Percentiles rank a stretch among this genome's conserved stretches.
Evolutionary conservation across 2,113 vertebrate genomes (phyloP).

Genomic region (Empidonax traillii): DNA sequence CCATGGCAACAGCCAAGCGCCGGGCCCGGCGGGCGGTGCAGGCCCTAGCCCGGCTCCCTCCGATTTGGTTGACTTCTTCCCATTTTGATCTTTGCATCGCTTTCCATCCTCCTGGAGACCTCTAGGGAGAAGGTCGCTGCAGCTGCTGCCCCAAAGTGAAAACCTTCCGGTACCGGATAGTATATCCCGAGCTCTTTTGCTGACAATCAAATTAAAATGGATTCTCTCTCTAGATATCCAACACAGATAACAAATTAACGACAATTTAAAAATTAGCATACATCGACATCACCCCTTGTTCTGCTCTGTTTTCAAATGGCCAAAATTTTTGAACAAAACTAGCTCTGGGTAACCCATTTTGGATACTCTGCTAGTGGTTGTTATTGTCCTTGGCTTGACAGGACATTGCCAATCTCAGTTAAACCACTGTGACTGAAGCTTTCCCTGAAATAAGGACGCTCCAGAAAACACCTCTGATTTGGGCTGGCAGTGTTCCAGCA

Average conservation of each 20-base stretch:
- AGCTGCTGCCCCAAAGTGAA: background rate
- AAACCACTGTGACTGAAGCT: background rate
- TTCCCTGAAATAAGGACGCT: constrained; percentile 15
- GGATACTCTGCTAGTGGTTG: background rate
- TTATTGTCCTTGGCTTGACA: background rate
- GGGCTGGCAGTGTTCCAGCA: background rate
- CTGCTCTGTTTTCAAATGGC: background rate
- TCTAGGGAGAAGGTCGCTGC: background rate
- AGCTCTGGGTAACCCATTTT: background rate
- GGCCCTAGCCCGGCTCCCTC: background rate
- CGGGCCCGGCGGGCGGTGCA: background rate
- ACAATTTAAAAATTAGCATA: background rate
- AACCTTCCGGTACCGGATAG: background rate
- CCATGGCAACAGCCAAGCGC: constrained; percentile 54
- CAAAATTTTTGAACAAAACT: background rate
- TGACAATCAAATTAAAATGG: background rate
- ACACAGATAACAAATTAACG: background rate
- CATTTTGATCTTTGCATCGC: fast-evolving
- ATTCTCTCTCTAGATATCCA: background rate
- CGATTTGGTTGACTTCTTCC: fast-evolving
- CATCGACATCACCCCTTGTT: background rate
- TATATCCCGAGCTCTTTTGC: background rate
- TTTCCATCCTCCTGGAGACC: background rate
- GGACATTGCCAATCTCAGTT: background rate
- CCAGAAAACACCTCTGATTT: background rate